Conservation (phyloP, 2,113 vertebrate species). For the Pterophyllum scalare region DNA sequence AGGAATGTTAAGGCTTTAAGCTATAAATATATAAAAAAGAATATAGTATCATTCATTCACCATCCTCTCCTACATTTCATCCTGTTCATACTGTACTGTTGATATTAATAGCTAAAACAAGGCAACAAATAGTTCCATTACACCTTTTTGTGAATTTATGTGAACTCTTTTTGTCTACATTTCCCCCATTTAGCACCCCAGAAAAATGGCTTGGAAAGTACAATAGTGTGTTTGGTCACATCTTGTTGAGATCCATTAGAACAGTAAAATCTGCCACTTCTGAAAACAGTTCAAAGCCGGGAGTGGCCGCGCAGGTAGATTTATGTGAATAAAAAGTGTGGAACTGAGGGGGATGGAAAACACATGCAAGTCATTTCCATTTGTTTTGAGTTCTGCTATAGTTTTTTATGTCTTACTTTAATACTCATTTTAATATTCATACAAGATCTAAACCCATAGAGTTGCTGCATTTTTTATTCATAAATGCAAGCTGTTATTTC, state of each 20-base stretch:
- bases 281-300: conserved; percentile 41
- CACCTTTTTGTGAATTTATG: conserved; percentile 13
- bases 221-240: conserved; percentile 18
- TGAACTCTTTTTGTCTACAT: conserved; percentile 14
- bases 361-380: background rate
- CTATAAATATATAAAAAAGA: conserved; percentile 35
- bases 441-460: too few relatives aligned
- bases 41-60: conserved; percentile 29
- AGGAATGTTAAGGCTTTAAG: conserved; percentile 4
- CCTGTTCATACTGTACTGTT: conserved; percentile 26
- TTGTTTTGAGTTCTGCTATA: background rate
- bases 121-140: conserved; percentile 48
- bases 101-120: conserved; percentile 30
- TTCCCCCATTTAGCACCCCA: conserved; percentile 7
- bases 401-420: background rate
- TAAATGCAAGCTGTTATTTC: background rate
- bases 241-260: conserved; percentile 76
- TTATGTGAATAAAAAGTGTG: conserved; percentile 5
- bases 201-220: conserved; percentile 17
- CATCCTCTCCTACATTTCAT: background rate
- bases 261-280: conserved; percentile 29
- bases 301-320: background rate
- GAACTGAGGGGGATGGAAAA: background rate
- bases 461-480: background rate
- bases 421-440: background rate